Evolutionary conservation across 2,797 vertebrate species (phyloP).

Genomic region (Pygocentrus nattereri): DNA sequence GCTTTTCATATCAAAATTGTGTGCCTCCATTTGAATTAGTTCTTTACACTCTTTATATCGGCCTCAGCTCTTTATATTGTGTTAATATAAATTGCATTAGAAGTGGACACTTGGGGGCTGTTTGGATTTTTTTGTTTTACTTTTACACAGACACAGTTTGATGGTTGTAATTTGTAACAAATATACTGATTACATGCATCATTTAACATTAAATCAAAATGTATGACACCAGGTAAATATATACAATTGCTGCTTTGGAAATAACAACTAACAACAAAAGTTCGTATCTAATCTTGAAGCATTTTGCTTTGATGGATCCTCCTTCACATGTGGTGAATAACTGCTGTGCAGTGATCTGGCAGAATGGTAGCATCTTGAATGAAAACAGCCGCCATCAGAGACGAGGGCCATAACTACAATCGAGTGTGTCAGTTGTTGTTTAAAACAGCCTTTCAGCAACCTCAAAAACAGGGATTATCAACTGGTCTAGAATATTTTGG

Average conservation of each 20-base stretch:
- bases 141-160: too few relatives aligned
- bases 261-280: too few relatives aligned
- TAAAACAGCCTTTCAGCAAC: not conserved
- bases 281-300: not conserved
- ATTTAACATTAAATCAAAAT: too few relatives aligned
- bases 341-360: slow-evolving; percentile 42
- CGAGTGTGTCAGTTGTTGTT: not conserved
- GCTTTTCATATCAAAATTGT: too few relatives aligned
- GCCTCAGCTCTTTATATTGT: too few relatives aligned
- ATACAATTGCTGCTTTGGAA: not conserved
- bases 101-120: too few relatives aligned
- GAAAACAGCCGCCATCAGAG: slow-evolving; percentile 17
- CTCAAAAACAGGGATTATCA: not conserved
- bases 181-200: too few relatives aligned
- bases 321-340: slow-evolving; percentile 39
- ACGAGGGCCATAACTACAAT: slow-evolving; percentile 12
- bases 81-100: too few relatives aligned
- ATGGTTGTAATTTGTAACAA: too few relatives aligned
- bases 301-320: slow-evolving; percentile 27
- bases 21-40: too few relatives aligned
- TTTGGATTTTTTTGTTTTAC: too few relatives aligned
- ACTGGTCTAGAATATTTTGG: not conserved
- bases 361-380: slow-evolving; percentile 20
- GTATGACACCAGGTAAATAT: not conserved
- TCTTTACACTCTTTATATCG: too few relatives aligned